A percentile compares a stretch with the other conserved stretches of the same genome.
Evolutionary conservation across 1,140 invertebrate genomes (phyloP).

Genomic region (Brachionus rotundiformis): DNA sequence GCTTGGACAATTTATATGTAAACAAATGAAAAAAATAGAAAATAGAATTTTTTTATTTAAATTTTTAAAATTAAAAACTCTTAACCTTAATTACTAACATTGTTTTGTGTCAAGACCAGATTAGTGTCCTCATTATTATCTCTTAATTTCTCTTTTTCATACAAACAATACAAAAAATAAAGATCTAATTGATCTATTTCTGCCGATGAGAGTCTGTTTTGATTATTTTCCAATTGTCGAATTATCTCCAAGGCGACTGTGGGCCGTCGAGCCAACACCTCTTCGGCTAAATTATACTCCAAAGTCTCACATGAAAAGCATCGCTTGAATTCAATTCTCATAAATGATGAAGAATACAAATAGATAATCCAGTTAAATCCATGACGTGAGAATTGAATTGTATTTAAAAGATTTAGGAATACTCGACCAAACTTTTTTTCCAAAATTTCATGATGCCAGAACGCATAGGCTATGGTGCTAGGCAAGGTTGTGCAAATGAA

Average conservation of each 20-base stretch:
- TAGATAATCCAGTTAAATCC: conserved; percentile 49
- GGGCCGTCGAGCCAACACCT: not conserved
- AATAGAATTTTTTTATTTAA: not conserved
- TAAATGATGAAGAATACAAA: conserved; percentile 32
- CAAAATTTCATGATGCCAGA: conserved; percentile 39
- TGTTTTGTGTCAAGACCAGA: not conserved
- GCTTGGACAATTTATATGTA: too few relatives aligned
- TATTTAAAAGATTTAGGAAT: conserved; percentile 36
- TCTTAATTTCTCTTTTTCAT: not conserved
- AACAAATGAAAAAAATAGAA: too few relatives aligned
- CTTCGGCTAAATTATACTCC: conserved; percentile 13
- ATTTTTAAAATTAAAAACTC: not conserved
- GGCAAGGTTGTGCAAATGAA: conserved; percentile 43
- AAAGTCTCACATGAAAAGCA: conserved; percentile 16
- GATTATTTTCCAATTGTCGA: conserved; percentile 1
- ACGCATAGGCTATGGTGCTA: conserved; percentile 8
- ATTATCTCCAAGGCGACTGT: conserved; percentile 14
- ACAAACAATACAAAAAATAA: conserved; percentile 36
- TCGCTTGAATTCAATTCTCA: conserved; percentile 31
- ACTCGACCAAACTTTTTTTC: conserved; percentile 10
- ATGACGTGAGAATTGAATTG: conserved; percentile 49
- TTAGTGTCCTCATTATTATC: not conserved
- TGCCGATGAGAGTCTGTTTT: not conserved
- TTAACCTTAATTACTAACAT: not conserved
- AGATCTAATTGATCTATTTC: conserved; percentile 23